Base-by-base conservation (phyloP, 2,888 invertebrate genomes). In the Harmothoe impar region DNA sequence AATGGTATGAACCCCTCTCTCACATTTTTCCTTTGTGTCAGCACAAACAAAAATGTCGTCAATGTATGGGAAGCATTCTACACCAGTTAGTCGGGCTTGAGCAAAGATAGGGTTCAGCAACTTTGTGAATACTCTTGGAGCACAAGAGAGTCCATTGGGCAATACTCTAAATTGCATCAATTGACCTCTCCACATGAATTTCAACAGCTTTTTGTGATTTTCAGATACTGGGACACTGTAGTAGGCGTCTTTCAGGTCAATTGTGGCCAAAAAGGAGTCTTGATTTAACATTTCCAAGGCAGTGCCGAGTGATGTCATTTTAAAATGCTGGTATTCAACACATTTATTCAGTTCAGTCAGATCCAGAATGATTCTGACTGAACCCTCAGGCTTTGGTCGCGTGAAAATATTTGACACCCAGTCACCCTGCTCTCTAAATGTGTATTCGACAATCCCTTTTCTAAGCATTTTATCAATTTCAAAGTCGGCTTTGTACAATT, bases 121-220 rank as follows among this genome's bases (percentile, higher is more conserved):
- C 25, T 88, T 88, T 15, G 88, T 88, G 33, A 88, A 88, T 0
- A 31, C 1, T 0, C 56, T 3, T 20, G 88, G 88, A 23, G 88
- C 88, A 56, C 88, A 88, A 20, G 56, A 15, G n/a, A 88, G 31
- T 10, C 88, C 88, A n/a, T 54, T 88, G n/a, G 88, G 88, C 56
- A 88, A n/a, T 0, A 31, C 88, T 54, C 7, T 52, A 54, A 54
- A 88, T 54, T 17, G 25, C 10, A 43, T 43, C n/a, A 43, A 7
- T 43, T 43, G 43, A 10, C 43, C 43, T 7, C 10, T 10, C 43
- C 43, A 43, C 43, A 43, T 43, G 43, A 3, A 43, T 43, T 43
- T 43, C 43, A 43, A 10, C 3, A 7, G 10, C 10, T 43, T 43
- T 43, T 43, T 43, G 43, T 43, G 43, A 43, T 43, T 43, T n/a